Percentiles rank a stretch among this genome's conserved stretches.
These are phyloP conservation scores for Eristalinus sepulchralis DNA, from an alignment of 2,888 invertebrate species.

Conservation along the genomic window DNA sequence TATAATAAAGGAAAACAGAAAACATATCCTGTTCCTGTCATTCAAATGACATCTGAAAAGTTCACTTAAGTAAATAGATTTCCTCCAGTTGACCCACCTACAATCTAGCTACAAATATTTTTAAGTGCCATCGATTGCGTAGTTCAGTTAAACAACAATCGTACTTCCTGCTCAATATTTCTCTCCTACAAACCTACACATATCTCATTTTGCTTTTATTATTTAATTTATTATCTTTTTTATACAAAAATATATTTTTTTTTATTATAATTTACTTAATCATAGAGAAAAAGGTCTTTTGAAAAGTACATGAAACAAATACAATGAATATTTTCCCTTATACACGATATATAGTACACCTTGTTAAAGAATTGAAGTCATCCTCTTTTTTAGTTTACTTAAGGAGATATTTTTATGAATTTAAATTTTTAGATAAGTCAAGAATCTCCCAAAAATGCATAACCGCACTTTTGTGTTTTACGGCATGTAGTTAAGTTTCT, in stretches of 20 bases:
- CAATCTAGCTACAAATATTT: slow-evolving; percentile 20
- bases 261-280: slow-evolving; percentile 22
- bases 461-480: neutral
- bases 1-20: neutral
- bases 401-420: neutral
- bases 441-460: neutral
- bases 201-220: slow-evolving; percentile 52
- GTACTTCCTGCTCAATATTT: neutral
- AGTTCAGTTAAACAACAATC: neutral
- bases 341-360: neutral
- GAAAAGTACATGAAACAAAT: slow-evolving; percentile 33
- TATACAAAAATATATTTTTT: slow-evolving; percentile 11
- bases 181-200: slow-evolving; percentile 12
- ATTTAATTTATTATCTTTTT: neutral
- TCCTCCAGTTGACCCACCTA: slow-evolving; percentile 33
- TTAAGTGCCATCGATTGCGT: slow-evolving; percentile 38
- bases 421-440: neutral
- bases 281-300: slow-evolving; percentile 23
- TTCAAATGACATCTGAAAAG: neutral
- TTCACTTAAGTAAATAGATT: neutral
- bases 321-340: neutral
- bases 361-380: neutral
- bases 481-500: slow-evolving; percentile 8
- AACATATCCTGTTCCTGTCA: neutral
- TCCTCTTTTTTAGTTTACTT: neutral